Evolutionary conservation across 2,797 vertebrate species (phyloP).

Genomic region (Meda fulgida): DNA sequence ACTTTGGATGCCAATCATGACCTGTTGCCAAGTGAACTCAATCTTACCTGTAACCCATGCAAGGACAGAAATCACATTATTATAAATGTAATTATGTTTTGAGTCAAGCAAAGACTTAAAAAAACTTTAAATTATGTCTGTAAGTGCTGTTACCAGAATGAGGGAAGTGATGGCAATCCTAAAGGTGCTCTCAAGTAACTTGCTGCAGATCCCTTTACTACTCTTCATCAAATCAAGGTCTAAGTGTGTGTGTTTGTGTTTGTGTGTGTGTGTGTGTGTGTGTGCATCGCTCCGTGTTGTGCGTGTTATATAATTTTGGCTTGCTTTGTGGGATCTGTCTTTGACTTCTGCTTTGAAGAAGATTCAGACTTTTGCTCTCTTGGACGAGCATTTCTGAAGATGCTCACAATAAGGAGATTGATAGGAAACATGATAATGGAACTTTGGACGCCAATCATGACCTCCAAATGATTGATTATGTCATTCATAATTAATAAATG

Average conservation of each 20-base stretch:
- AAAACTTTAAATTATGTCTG: not conserved
- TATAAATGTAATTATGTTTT: not conserved
- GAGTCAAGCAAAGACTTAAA: not conserved
- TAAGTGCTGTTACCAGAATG: not conserved
- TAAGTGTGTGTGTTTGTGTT: not conserved
- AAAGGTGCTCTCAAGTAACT: not conserved
- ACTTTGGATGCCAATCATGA: conserved; percentile 94
- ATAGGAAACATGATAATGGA: conserved; percentile 97
- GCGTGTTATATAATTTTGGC: conserved; percentile 65
- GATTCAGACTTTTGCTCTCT: conserved; percentile 63
- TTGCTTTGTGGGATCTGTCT: conserved; percentile 68
- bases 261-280: too few relatives aligned
- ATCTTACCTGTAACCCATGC: conserved; percentile 82
- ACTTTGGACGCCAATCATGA: conserved; percentile 94
- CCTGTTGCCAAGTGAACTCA: conserved; percentile 95
- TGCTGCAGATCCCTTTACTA: not conserved
- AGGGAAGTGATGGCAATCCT: not conserved
- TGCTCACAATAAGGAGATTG: conserved; percentile 94
- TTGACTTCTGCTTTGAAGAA: conserved; percentile 56
- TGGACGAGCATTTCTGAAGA: conserved; percentile 87
- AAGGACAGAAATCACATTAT: conserved; percentile 8
- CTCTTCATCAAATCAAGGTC: not conserved
- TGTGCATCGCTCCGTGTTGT: too few relatives aligned
- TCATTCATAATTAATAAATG: too few relatives aligned
- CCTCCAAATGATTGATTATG: too few relatives aligned